phyloP scores from a whole-genome alignment of 2,797 vertebrate species.

The Sylvilagus floridanus region DNA sequence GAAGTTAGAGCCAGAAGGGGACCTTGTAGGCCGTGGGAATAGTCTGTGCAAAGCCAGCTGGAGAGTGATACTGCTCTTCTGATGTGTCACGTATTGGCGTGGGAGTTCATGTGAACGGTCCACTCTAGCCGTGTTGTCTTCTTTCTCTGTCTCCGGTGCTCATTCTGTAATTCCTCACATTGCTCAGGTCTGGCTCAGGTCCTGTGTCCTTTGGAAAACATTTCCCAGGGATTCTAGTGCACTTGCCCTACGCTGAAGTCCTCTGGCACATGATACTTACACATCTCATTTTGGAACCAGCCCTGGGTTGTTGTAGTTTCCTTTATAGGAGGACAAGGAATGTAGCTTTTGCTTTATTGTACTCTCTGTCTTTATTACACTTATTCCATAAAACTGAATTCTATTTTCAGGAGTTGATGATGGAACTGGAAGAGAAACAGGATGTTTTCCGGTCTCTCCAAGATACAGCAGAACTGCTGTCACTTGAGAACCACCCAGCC shows the following conservation, averaged over 20 bases:
- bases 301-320: not conserved
- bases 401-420: conserved; percentile 91
- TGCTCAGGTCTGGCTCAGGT: not conserved
- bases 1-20: not conserved
- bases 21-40: not conserved
- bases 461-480: conserved; percentile 94
- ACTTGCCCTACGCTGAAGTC: conserved; percentile 44
- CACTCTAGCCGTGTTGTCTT: not conserved
- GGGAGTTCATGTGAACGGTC: not conserved
- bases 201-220: not conserved
- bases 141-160: not conserved
- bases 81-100: not conserved
- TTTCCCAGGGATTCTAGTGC: not conserved
- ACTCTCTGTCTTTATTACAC: not conserved
- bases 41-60: not conserved
- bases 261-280: not conserved
- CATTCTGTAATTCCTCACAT: not conserved
- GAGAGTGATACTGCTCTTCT: not conserved
- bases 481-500: conserved; percentile 97
- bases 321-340: not conserved
- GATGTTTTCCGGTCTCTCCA: conserved; percentile 95
- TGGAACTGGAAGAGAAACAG: conserved; percentile 95
- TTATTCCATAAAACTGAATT: conserved; percentile 56
- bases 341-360: conserved; percentile 29
- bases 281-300: conserved; percentile 18